A percentile compares a stretch with the other conserved stretches of the same genome.
Conservation (phyloP, 2,888 invertebrate species). For the Willowsia nigromaculata region DNA sequence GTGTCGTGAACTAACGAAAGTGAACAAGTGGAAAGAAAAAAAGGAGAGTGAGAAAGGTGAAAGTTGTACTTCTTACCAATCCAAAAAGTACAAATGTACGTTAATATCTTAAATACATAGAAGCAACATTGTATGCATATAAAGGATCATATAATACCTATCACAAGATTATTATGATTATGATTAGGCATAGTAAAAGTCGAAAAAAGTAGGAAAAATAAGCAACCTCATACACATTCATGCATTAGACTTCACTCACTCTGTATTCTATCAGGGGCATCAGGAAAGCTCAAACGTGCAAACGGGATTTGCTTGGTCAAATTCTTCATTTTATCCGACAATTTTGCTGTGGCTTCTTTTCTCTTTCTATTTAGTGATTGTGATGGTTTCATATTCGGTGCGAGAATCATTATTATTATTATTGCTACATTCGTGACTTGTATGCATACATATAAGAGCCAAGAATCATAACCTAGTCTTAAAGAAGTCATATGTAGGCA, state of each 20-base stretch:
- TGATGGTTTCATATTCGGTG: slow-evolving; percentile 41
- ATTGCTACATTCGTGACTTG: background rate
- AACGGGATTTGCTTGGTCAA: slow-evolving; percentile 61
- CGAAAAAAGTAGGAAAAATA: slow-evolving; percentile 2
- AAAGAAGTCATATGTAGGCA: slow-evolving; percentile 24
- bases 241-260: slow-evolving; percentile 36
- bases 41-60: slow-evolving; percentile 54
- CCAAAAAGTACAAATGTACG: slow-evolving; percentile 60
- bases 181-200: slow-evolving; percentile 29
- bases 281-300: slow-evolving; percentile 75
- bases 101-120: slow-evolving; percentile 60
- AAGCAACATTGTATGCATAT: slow-evolving; percentile 5
- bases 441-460: slow-evolving; percentile 33
- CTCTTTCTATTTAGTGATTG: background rate
- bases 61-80: slow-evolving; percentile 48
- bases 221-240: slow-evolving; percentile 16
- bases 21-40: slow-evolving; percentile 44
- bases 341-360: slow-evolving; percentile 32
- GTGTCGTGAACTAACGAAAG: slow-evolving; percentile 25
- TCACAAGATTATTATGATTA: slow-evolving; percentile 34
- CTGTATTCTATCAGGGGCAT: slow-evolving; percentile 69
- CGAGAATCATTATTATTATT: slow-evolving; percentile 29
- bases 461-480: background rate
- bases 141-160: slow-evolving; percentile 15
- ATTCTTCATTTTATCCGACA: slow-evolving; percentile 44